Evolutionary conservation across 1,140 invertebrate genomes (phyloP), one percentile per base, ranked within the genome.

Genomic region (Augochlora pura): DNA sequence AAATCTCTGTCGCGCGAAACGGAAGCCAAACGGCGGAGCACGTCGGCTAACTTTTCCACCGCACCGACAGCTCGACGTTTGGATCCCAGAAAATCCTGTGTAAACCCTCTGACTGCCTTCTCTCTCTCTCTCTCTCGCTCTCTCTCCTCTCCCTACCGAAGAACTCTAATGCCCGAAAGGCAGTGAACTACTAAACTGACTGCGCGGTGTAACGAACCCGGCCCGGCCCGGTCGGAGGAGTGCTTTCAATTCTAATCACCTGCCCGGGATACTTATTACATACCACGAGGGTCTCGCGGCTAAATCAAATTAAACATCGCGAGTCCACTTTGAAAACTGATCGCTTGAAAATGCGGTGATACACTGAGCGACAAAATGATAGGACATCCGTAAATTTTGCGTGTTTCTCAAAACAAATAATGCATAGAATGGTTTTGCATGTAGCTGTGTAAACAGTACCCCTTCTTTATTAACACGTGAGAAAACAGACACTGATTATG

Each of bases 21-120:
- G 79, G 79, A 85, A 86, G 84, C 83, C 83, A 85, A 86, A 81
- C 79, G 80, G 77, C 62, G 80, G 39, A 60, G 83, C 74, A 81
- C 80, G 84, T 85, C 80, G 70, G 52, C 84, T 82, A 86, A 86
- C 83, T 86, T 86, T 86, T 85, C 84, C 74, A 59, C 74, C 67
- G 67, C 71, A 74, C 79, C 71, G 80, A 85, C 84, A 81, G 72
- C 77, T 66, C 78, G 83, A 85, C 82, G 73, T 85, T 84, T 71
- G 78, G 81, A 85, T 85, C 83, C 83, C 52, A 76, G 82, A 84
- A 73, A 85, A 85, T 84, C 83, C 82, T 85, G 59, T 84, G 78
- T 81, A 85, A 85, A 85, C 83, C 78, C 82, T 59, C 49, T 54
- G 52, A 46, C 71, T 69, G 63, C 78, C 69, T 64, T 49, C 54